phyloP scores from a whole-genome alignment of 30 jellyfish, hydroid and myxozoan species.

The Euphysa ruthae region DNA sequence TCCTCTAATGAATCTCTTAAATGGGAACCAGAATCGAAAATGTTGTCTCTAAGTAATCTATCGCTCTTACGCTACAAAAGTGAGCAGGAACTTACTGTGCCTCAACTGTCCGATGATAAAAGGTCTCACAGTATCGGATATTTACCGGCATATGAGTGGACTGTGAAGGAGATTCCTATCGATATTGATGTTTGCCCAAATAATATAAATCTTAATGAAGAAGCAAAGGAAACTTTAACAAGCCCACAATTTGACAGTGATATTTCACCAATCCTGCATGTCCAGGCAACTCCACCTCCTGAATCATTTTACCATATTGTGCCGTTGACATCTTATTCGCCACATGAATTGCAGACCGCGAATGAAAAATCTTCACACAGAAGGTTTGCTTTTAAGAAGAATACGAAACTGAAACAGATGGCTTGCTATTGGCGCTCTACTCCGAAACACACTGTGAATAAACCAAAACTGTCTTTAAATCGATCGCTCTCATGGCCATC shows the following conservation, averaged over 20 bases:
- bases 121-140: constrained; percentile 40
- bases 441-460: not conserved
- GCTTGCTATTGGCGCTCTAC: constrained; percentile 23
- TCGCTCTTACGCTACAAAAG: constrained; percentile 15
- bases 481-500: constrained; percentile 27
- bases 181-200: constrained; percentile 10
- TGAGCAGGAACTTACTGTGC: constrained; percentile 21
- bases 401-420: constrained; percentile 9
- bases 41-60: constrained; percentile 4
- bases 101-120: constrained; percentile 1
- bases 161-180: constrained; percentile 15
- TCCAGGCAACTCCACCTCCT: constrained; percentile 50
- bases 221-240: not conserved
- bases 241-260: not conserved
- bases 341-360: not conserved
- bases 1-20: constrained; percentile 5
- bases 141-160: constrained; percentile 35
- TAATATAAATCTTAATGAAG: too few relatives aligned
- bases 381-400: constrained; percentile 9
- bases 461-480: constrained; percentile 7
- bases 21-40: constrained; percentile 37
- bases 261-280: not conserved
- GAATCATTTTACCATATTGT: constrained; percentile 64
- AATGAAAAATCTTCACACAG: not conserved
- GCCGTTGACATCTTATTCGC: constrained; percentile 40